These are phyloP conservation scores for Drosophila picticornis DNA, from an alignment of 2,888 invertebrate species.

Conservation along the genomic window DNA sequence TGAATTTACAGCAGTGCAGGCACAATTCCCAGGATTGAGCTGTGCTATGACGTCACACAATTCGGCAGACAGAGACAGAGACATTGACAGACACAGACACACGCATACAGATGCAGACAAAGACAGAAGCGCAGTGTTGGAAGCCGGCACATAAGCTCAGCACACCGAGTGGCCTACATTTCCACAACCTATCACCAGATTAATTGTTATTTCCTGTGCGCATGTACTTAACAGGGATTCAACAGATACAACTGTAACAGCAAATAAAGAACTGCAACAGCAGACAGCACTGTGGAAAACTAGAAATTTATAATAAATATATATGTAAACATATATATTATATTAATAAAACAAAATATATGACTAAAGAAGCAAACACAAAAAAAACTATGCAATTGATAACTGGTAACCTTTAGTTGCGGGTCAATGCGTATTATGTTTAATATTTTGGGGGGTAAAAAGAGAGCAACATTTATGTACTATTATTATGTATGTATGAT, in stretches of 20 bases:
- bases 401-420: slow-evolving; percentile 41
- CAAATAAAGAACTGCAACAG: slow-evolving; percentile 35
- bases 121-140: slow-evolving; percentile 21
- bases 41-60: slow-evolving; percentile 27
- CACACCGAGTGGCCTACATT: slow-evolving; percentile 57
- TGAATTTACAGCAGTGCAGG: slow-evolving; percentile 6
- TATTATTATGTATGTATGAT: slow-evolving; percentile 53
- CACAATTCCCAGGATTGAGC: slow-evolving; percentile 14
- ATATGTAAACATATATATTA: slow-evolving; percentile 24
- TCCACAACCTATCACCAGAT: slow-evolving; percentile 44
- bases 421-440: slow-evolving; percentile 41
- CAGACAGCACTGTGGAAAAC: slow-evolving; percentile 69
- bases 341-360: slow-evolving; percentile 49
- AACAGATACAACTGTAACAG: slow-evolving; percentile 40
- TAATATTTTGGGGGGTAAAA: slow-evolving; percentile 33
- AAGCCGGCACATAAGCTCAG: slow-evolving; percentile 48
- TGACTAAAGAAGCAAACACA: slow-evolving; percentile 25
- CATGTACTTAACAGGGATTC: slow-evolving; percentile 69
- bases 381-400: slow-evolving; percentile 32
- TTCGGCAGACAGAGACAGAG: slow-evolving; percentile 14
- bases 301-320: slow-evolving; percentile 66
- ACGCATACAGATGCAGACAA: slow-evolving; percentile 10
- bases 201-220: slow-evolving; percentile 76
- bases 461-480: slow-evolving; percentile 47
- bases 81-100: slow-evolving; percentile 10